phyloP scores from a whole-genome alignment of 2,888 invertebrate genomes.

The Cataglyphis altisquamis region DNA sequence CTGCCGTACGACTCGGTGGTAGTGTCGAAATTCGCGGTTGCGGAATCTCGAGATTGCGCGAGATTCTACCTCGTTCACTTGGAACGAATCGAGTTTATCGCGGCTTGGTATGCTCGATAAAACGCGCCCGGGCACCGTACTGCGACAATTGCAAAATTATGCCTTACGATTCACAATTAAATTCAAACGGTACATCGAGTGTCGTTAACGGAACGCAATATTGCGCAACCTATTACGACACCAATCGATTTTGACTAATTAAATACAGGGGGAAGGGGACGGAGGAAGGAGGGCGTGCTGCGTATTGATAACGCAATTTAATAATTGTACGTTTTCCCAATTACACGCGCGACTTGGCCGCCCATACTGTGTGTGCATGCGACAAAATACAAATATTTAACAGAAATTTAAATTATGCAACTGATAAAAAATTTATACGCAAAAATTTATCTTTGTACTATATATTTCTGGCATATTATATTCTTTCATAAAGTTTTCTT shows the following conservation, averaged over 20 bases:
- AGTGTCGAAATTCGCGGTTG: conserved; percentile 69
- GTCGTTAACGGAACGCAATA: conserved; percentile 29
- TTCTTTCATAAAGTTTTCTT: conserved; percentile 3
- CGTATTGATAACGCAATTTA: conserved; percentile 36
- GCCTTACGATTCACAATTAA: conserved; percentile 44
- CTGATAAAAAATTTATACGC: not conserved
- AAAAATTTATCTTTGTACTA: not conserved
- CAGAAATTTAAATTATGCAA: conserved; percentile 2
- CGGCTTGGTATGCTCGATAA: conserved; percentile 29
- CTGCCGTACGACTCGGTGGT: conserved; percentile 62
- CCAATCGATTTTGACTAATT: conserved; percentile 43
- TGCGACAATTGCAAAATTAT: conserved; percentile 52
- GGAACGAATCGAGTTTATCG: conserved; percentile 32
- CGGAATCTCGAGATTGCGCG: conserved; percentile 49
- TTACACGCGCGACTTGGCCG: not conserved
- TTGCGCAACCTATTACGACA: not conserved
- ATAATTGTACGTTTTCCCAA: conserved; percentile 30
- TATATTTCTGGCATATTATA: not conserved
- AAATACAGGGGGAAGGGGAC: not conserved
- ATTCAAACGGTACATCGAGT: conserved; percentile 15
- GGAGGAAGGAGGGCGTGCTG: not conserved
- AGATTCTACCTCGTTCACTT: conserved; percentile 24
- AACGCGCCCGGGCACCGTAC: conserved; percentile 19
- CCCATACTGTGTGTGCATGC: not conserved
- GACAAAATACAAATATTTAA: conserved; percentile 26